Conservation (phyloP, 2,113 vertebrate species). For the Callopanchax toddi region DNA sequence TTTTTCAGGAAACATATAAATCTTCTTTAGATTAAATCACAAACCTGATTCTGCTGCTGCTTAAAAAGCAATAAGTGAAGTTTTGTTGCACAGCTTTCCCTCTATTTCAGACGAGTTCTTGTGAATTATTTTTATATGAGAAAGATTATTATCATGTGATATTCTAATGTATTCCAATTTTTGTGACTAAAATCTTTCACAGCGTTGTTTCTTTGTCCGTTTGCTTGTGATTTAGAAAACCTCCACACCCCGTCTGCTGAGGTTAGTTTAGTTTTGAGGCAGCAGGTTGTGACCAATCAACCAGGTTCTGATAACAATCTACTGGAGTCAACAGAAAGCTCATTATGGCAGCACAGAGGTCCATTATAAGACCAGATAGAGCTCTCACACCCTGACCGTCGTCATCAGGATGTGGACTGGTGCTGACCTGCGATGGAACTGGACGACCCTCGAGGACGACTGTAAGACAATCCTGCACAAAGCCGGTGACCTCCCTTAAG, state of each 20-base stretch:
- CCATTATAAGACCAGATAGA: slow-evolving; percentile 56
- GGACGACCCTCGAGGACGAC: slow-evolving; percentile 35
- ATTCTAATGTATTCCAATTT: no score
- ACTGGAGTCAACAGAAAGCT: slow-evolving; percentile 64
- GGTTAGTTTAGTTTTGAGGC: slow-evolving; percentile 42
- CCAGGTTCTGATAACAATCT: slow-evolving; percentile 49
- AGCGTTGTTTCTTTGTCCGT: no score
- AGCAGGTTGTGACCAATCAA: slow-evolving; percentile 55
- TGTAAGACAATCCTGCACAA: slow-evolving; percentile 21
- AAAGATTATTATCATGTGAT: no score
- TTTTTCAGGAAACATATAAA: no score
- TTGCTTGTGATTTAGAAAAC: slow-evolving; percentile 1
- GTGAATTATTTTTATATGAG: no score
- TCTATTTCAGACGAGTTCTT: no score
- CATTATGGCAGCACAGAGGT: slow-evolving; percentile 51
- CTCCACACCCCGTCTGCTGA: neutral
- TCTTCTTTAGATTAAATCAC: no score
- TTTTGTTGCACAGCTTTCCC: no score
- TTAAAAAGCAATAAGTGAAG: no score
- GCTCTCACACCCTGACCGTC: slow-evolving; percentile 25
- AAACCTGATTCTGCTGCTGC: no score
- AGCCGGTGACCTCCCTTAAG: slow-evolving; percentile 32
- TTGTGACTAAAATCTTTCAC: no score
- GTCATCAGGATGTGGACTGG: slow-evolving; percentile 14
- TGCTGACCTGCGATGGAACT: slow-evolving; percentile 35